A percentile compares a stretch with the other conserved stretches of the same genome.
Evolutionary conservation across 2,113 vertebrate species (phyloP).

Genomic region (Engraulis encrasicolus): DNA sequence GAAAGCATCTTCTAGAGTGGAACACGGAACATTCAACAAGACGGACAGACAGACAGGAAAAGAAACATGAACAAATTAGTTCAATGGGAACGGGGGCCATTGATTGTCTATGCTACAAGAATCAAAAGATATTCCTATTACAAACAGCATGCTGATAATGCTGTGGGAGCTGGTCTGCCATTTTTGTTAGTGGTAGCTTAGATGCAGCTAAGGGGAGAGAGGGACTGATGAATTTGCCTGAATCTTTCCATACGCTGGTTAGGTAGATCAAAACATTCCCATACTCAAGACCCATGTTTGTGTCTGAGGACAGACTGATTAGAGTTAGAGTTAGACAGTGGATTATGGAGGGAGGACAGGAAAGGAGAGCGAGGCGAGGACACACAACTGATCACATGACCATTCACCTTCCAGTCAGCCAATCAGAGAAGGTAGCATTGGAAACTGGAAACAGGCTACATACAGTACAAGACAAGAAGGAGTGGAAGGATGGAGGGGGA

Average conservation of each 20-base stretch:
- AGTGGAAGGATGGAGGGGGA: conserved; percentile 34
- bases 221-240: neutral
- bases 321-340: no score
- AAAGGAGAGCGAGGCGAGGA: conserved; percentile 53
- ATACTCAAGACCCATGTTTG: conserved; percentile 44
- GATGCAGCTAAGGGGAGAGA: neutral
- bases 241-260: neutral
- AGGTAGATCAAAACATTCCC: neutral
- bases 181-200: neutral
- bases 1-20: conserved; percentile 79
- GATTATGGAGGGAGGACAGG: conserved; percentile 30
- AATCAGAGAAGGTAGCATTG: conserved; percentile 84
- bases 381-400: conserved; percentile 46
- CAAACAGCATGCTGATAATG: neutral
- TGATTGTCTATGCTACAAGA: neutral
- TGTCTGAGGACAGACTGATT: conserved; percentile 44
- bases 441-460: conserved; percentile 86
- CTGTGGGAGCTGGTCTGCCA: neutral
- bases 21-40: conserved; percentile 80
- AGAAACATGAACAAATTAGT: neutral
- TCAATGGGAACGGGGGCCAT: neutral
- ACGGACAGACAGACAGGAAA: conserved; percentile 64
- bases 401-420: conserved; percentile 84
- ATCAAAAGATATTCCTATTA: neutral
- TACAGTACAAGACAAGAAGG: conserved; percentile 59